phyloP scores from a whole-genome alignment of 2,113 vertebrate genomes.

The Bos taurus region DNA sequence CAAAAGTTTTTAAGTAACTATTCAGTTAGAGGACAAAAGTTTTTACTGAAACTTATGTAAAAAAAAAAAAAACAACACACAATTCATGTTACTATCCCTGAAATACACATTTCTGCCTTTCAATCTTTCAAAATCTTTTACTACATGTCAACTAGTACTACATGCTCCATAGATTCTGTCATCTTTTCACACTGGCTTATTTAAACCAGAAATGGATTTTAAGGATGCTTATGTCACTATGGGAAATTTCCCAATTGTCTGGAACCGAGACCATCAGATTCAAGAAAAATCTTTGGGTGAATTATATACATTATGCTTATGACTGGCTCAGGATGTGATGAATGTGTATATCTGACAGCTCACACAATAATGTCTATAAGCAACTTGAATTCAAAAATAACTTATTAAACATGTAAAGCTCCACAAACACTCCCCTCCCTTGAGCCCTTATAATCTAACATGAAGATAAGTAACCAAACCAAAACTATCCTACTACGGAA shows the following conservation, averaged over 20 bases:
- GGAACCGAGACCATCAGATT: background rate
- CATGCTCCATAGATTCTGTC: background rate
- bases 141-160: background rate
- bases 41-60: background rate
- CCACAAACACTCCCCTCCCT: background rate
- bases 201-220: background rate
- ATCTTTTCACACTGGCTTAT: background rate
- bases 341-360: background rate
- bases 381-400: background rate
- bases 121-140: background rate
- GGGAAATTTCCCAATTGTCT: background rate
- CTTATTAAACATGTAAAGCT: background rate
- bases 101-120: background rate
- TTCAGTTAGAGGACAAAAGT: background rate
- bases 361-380: background rate
- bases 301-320: background rate
- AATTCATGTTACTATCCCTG: background rate
- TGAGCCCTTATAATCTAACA: background rate
- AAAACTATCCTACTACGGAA: background rate
- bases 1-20: background rate
- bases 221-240: background rate
- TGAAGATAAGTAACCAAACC: background rate
- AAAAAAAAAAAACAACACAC: background rate
- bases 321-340: background rate
- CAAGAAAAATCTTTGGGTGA: background rate